Evolutionary conservation across 2,797 vertebrate genomes (phyloP).

Genomic region (Artibeus jamaicensis): DNA sequence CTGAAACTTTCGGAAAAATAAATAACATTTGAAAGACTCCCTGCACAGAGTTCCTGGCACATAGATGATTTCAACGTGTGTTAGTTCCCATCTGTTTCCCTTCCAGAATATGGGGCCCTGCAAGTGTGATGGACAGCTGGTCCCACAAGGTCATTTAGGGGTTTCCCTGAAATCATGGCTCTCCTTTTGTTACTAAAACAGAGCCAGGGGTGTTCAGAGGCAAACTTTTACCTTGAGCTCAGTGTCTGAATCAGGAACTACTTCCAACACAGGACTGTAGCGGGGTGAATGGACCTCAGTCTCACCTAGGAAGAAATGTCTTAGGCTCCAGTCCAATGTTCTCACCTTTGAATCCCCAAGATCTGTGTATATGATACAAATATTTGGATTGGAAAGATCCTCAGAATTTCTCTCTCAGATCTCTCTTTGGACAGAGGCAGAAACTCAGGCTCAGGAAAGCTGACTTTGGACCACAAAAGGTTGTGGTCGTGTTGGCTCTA

Average conservation of each 20-base stretch:
- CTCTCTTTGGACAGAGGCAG: neutral
- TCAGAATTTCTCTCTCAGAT: neutral
- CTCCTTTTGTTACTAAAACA: neutral
- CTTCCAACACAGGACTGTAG: accelerated
- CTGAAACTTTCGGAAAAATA: neutral
- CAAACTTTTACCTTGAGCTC: neutral
- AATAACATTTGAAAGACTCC: neutral
- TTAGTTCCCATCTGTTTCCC: neutral
- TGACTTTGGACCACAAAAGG: neutral
- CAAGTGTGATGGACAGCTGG: neutral
- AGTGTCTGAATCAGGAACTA: neutral
- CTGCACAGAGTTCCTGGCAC: too few relatives aligned
- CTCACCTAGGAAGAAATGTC: neutral
- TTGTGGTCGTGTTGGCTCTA: neutral
- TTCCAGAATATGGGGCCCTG: neutral
- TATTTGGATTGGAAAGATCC: neutral
- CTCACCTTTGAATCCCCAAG: neutral
- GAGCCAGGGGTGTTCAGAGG: neutral
- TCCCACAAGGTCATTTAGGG: neutral
- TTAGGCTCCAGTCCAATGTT: neutral
- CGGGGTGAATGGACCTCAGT: neutral
- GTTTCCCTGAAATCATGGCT: neutral
- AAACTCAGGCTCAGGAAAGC: neutral
- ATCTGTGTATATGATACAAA: neutral
- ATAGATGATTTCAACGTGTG: neutral